Percentiles rank a stretch among this genome's conserved stretches.
These are phyloP conservation scores for Apodemus agrarius DNA, from an alignment of 2,797 vertebrate genomes.

Conservation along the genomic window DNA sequence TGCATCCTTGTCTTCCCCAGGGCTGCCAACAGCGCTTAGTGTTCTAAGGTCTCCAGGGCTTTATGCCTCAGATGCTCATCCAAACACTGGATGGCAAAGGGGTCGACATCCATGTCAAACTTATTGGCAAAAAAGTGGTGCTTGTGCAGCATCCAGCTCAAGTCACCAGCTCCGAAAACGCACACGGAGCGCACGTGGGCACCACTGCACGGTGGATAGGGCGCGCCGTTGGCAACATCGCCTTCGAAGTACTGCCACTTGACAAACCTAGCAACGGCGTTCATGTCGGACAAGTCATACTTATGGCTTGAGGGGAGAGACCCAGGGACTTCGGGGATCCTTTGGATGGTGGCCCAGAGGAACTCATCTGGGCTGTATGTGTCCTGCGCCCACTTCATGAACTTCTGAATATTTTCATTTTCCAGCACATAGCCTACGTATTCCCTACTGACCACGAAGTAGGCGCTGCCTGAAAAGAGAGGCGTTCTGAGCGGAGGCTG, in stretches of 20 bases:
- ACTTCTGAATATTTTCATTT: conserved; percentile 84
- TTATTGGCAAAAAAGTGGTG: conserved; percentile 96
- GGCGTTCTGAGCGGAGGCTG: conserved; percentile 88
- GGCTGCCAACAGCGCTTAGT: neutral
- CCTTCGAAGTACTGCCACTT: conserved; percentile 94
- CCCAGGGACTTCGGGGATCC: conserved; percentile 91
- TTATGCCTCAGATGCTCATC: conserved; percentile 92
- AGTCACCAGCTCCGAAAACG: conserved; percentile 93
- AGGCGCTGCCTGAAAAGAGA: conserved; percentile 93
- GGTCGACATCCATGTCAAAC: conserved; percentile 91
- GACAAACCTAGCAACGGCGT: conserved; percentile 91
- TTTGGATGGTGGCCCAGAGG: conserved; percentile 94
- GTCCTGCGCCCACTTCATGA: conserved; percentile 93
- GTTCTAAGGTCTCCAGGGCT: conserved; percentile 86
- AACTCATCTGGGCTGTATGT: conserved; percentile 95
- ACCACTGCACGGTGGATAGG: conserved; percentile 91
- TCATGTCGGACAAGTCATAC: conserved; percentile 92
- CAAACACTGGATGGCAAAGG: conserved; percentile 91
- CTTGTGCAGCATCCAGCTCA: conserved; percentile 91
- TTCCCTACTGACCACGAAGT: conserved; percentile 91
- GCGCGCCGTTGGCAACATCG: conserved; percentile 82
- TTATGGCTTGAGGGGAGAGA: conserved; percentile 87
- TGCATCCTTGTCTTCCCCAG: neutral
- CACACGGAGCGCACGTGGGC: conserved; percentile 90
- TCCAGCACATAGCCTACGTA: conserved; percentile 89